phyloP scores from a whole-genome alignment of 2,888 invertebrate genomes.

The Hydrotaea cyrtoneurina region DNA sequence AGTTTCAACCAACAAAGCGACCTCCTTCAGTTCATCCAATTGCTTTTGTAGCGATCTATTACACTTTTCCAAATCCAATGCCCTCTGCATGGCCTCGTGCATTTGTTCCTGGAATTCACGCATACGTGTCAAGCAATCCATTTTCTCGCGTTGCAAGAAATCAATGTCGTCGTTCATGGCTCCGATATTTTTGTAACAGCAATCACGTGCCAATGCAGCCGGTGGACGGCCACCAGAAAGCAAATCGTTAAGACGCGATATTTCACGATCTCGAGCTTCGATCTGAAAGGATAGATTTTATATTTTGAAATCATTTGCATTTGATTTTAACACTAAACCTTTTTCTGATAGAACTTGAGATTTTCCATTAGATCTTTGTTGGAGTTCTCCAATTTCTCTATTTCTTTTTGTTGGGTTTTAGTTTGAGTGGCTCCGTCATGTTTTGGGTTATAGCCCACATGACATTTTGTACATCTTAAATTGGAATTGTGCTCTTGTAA shows the following conservation, averaged over 20 bases:
- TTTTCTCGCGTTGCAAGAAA: constrained; percentile 84
- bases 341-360: constrained; percentile 80
- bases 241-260: constrained; percentile 85
- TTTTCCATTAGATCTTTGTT: constrained; percentile 80
- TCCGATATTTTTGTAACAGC: constrained; percentile 83
- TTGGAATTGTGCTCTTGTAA: constrained; percentile 60
- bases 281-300: constrained; percentile 67
- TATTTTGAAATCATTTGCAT: background rate
- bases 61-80: constrained; percentile 87
- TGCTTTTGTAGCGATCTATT: constrained; percentile 87
- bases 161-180: constrained; percentile 83
- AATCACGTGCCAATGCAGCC: constrained; percentile 85
- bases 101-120: constrained; percentile 77
- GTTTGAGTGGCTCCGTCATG: constrained; percentile 47
- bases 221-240: constrained; percentile 88
- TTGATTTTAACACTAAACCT: constrained; percentile 75
- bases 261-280: constrained; percentile 85
- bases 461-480: constrained; percentile 78
- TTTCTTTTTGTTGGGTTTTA: constrained; percentile 71
- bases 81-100: constrained; percentile 91
- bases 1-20: constrained; percentile 88
- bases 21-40: constrained; percentile 86
- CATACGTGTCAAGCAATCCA: constrained; percentile 74
- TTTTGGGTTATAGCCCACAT: constrained; percentile 72
- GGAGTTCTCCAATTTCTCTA: constrained; percentile 80